These are phyloP conservation scores for Plotosus lineatus DNA, from an alignment of 2,113 vertebrate species.

Conservation along the genomic window DNA sequence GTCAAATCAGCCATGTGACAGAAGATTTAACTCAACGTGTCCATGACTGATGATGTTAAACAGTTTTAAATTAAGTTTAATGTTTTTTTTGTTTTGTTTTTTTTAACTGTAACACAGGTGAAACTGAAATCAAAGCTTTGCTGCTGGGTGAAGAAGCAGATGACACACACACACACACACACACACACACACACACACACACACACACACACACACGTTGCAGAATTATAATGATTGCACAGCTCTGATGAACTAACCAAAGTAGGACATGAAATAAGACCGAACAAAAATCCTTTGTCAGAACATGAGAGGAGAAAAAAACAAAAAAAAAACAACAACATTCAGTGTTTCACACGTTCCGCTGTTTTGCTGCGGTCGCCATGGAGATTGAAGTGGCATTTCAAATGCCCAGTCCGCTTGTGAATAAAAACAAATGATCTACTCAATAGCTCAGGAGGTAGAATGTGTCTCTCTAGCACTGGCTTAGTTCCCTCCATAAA, in stretches of 20 bases:
- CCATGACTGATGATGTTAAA: not conserved
- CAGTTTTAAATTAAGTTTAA: not conserved
- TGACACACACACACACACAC: not conserved
- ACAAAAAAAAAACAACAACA: not conserved
- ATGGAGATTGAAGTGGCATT: not conserved
- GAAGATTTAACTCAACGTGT: too few relatives aligned
- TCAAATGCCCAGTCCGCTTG: not conserved
- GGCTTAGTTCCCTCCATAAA: not conserved
- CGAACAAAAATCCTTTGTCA: not conserved
- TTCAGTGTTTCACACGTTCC: not conserved
- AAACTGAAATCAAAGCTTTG: not conserved
- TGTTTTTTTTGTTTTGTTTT: not conserved
- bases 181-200: constrained; percentile 1
- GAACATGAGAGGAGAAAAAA: not conserved
- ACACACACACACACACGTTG: not conserved
- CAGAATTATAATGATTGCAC: not conserved
- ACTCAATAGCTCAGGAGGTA: not conserved
- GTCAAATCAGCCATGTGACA: too few relatives aligned
- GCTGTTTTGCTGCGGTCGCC: constrained; percentile 14
- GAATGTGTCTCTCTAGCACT: not conserved
- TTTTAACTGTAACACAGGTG: too few relatives aligned
- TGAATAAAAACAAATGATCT: not conserved
- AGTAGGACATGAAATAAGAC: not conserved
- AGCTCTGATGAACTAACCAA: not conserved
- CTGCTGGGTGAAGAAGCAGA: not conserved